These are phyloP conservation scores for Molossus alvarezi DNA, from an alignment of 2,797 vertebrate genomes.

Conservation along the genomic window DNA sequence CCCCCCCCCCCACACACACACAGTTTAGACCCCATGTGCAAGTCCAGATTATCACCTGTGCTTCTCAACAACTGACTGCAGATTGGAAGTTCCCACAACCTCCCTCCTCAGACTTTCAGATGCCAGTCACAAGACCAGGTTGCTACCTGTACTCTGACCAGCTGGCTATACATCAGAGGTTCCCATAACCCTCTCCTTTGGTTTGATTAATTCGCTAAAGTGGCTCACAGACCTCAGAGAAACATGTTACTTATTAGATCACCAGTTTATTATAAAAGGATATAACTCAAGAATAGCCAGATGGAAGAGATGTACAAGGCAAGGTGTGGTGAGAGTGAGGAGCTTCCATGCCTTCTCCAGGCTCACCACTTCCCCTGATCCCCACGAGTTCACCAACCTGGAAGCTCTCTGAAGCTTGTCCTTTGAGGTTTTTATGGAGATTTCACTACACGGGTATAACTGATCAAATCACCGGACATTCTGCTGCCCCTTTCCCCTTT, in stretches of 20 bases:
- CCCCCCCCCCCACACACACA: too few species aligned
- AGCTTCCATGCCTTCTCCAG: neutral
- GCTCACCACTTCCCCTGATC: neutral
- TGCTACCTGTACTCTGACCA: neutral
- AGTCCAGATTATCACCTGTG: too few species aligned
- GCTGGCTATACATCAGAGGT: neutral
- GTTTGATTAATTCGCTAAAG: neutral
- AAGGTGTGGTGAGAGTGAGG: neutral
- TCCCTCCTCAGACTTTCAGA: neutral
- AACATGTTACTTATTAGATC: neutral
- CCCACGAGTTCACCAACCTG: neutral
- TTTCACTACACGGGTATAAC: neutral
- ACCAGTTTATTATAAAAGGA: neutral
- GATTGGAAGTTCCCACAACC: neutral
- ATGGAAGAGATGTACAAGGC: neutral
- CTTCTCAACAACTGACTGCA: too few species aligned
- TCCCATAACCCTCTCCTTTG: neutral
- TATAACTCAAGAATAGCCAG: neutral
- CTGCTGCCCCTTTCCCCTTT: neutral
- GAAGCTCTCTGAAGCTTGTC: neutral
- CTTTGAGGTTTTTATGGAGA: neutral
- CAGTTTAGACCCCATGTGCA: too few species aligned
- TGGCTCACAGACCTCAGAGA: neutral
- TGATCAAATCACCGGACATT: neutral
- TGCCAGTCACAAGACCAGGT: neutral